phyloP scores from a whole-genome alignment of 2,888 invertebrate species.

The Polyommatus icarus region DNA sequence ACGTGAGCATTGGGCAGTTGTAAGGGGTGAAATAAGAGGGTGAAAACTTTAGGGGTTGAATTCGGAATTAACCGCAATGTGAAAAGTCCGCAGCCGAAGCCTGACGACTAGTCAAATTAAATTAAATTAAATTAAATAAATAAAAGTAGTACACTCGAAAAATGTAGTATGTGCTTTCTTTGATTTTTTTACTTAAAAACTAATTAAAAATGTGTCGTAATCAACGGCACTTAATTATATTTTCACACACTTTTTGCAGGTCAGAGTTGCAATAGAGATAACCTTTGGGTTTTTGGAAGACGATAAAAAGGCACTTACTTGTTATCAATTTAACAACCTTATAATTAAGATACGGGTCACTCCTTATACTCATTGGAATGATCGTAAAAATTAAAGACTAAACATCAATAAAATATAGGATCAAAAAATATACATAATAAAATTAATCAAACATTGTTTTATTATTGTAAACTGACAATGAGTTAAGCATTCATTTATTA shows the following conservation, averaged over 20 bases:
- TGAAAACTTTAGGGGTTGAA: too few species aligned
- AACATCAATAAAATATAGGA: constrained; percentile 9
- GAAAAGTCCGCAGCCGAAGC: too few species aligned
- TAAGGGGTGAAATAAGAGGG: too few species aligned
- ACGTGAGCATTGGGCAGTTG: too few species aligned
- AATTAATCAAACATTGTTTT: background rate
- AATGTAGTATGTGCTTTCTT: too few species aligned
- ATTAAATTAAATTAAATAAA: too few species aligned
- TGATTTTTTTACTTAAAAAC: too few species aligned
- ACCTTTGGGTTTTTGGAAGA: background rate
- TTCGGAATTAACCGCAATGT: too few species aligned
- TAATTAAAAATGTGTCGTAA: background rate
- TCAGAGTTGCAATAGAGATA: background rate
- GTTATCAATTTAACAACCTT: background rate
- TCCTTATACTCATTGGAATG: background rate
- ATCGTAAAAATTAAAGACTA: background rate
- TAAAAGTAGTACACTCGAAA: too few species aligned
- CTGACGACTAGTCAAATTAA: too few species aligned
- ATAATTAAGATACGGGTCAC: background rate
- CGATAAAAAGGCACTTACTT: constrained; percentile 3
- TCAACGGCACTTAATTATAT: background rate
- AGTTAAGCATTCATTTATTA: constrained; percentile 18
- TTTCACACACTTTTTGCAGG: background rate
- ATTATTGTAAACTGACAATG: background rate
- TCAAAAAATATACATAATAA: background rate